Evolutionary conservation across 1,140 invertebrate species (phyloP).

Genomic region (Bombus affinis): DNA sequence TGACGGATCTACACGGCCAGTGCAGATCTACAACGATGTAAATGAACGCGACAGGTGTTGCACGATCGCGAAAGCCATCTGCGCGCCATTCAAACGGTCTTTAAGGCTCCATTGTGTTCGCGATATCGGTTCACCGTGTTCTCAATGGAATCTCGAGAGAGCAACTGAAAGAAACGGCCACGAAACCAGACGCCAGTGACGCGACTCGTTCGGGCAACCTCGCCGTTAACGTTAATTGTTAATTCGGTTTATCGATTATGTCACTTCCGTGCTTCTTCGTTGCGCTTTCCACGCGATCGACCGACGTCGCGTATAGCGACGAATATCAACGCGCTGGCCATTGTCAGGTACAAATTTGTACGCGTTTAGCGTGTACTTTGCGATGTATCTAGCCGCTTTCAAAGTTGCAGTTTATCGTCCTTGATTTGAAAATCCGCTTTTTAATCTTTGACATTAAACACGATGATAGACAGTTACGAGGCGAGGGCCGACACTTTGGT

Average conservation of each 20-base stretch:
- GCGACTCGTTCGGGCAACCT: no score
- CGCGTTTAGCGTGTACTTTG: no score
- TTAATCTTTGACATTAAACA: no score
- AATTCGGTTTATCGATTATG: background rate
- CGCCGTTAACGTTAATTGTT: background rate
- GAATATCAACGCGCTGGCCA: no score
- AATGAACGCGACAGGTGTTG: constrained; percentile 34
- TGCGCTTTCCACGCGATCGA: background rate
- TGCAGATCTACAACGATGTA: background rate
- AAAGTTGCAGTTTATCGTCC: no score
- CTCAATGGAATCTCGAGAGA: constrained; percentile 11
- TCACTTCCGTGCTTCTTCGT: background rate
- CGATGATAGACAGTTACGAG: no score
- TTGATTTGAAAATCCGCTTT: no score
- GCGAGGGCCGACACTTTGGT: no score
- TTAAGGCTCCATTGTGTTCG: background rate
- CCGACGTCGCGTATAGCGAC: no score
- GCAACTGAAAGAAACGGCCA: background rate
- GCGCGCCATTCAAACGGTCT: background rate
- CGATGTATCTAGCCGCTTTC: no score
- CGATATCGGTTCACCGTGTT: constrained; percentile 5
- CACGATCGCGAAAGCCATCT: constrained; percentile 28
- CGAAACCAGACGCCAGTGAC: background rate
- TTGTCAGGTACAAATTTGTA: no score
- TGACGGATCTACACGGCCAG: background rate